Base-by-base conservation (phyloP, 2,888 invertebrate species). In the Diploptera punctata region DNA sequence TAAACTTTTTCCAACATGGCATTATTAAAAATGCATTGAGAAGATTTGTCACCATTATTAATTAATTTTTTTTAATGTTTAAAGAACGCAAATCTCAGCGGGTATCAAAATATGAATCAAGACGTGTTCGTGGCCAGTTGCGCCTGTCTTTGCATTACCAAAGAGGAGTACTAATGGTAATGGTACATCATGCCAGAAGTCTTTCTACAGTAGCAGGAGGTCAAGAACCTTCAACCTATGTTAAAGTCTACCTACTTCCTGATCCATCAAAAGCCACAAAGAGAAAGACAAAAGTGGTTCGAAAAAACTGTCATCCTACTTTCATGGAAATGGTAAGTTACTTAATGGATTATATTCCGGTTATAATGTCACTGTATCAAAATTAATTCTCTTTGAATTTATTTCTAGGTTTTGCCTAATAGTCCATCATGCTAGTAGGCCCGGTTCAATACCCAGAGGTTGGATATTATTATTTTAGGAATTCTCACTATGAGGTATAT, bases 271-370 rank as follows among this genome's bases (percentile, higher is more conserved):
- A 98, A 84, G 91, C 89, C 77, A 98, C 98, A 18, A 99, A 99
- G 84, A 87, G 97, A 68, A 99, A 99, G 84, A 99, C 99, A 0
- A 94, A 96, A 83, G 94, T 97, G 1, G 91, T 97, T 1, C 92
- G 93, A 78, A 92, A 93, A 77, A 95, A 94, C 80, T 94, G 95
- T 79, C 96, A 98, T 83, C 99, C 99, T 0, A 97, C 97, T 19
- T 99, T 97, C 84, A 98, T 99, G 95, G 97, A 98, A 87, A 96
- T 96, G 93, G 94, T 95, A 83, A 84, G 80, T 78, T 24, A 29
- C 18, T 47, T 0, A 24, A n/a, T 67, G 67, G 75, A 71, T 70
- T 76, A 61, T 38, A 38, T 7, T 38, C 13, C 13, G 13, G 43
- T 10, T 38, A 7, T 38, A 38, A 38, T 38, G 43, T 38, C 43